Percentiles rank a stretch among this genome's conserved stretches.
Evolutionary conservation across 1,140 invertebrate species (phyloP).

Genomic region (Zaprionus inermis): DNA sequence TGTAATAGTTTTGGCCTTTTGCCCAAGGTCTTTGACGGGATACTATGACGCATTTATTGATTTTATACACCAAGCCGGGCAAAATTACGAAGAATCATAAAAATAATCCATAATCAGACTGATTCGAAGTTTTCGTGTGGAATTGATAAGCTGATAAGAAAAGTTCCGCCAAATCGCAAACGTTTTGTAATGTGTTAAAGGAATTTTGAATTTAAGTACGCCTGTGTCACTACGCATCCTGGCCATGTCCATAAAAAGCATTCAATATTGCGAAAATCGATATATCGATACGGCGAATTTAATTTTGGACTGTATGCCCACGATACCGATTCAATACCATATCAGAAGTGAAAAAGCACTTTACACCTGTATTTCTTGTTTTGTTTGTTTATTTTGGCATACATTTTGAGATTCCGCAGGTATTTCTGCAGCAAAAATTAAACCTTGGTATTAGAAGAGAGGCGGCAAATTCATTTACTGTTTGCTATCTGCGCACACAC

Average conservation of each 20-base stretch:
- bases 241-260: background rate
- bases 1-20: background rate
- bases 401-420: constrained; percentile 46
- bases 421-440: constrained; percentile 11
- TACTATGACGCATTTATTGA: background rate
- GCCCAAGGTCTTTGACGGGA: background rate
- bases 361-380: constrained; percentile 27
- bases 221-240: background rate
- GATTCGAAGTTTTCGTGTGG: background rate
- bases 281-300: constrained; percentile 34
- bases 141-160: constrained; percentile 16
- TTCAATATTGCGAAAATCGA: constrained; percentile 41
- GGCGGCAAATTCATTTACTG: constrained; percentile 17
- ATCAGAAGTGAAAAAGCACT: background rate
- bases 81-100: constrained; percentile 48
- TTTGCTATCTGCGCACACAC: constrained; percentile 4
- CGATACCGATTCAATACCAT: background rate
- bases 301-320: background rate
- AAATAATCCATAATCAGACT: background rate
- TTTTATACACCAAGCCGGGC: constrained; percentile 24
- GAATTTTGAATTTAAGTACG: background rate
- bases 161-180: background rate
- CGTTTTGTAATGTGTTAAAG: background rate
- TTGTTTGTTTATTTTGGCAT: constrained; percentile 65
- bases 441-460: background rate